Base-by-base conservation (phyloP, 2,797 vertebrate species). In the Sardinella longiceps region DNA sequence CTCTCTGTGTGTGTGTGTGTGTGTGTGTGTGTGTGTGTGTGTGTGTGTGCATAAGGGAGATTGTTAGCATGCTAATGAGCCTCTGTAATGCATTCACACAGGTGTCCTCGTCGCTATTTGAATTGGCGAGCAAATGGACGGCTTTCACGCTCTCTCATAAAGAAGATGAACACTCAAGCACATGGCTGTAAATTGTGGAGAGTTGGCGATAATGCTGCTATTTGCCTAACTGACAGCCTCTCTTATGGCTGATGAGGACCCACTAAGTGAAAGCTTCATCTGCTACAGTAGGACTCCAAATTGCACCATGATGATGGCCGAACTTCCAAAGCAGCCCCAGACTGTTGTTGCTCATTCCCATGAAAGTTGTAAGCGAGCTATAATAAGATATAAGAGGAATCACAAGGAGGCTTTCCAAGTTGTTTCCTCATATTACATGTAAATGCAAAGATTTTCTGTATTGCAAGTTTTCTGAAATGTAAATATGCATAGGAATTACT, bases 11-110 rank as follows among this genome's bases (percentile, higher is more conserved):
- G 53, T 56, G 56, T 60, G 56, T 60, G 56, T 53, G 51, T 53
- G 51, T 20, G 18, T 14, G 2, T 66, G 60, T 30, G 60, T 14
- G 60, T 28, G 63, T 15, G 63, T 66, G 60, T 30, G 1, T 66
- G 60, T 30, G 60, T 30, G 60, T 28, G 30, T 5, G 28, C 14
- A 30, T 12, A 5, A 5, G 63, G 4, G 28, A 70, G 28, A 30
- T 12, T 70, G 63, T 70, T 70, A 43, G 37, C 70, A 77, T 77
- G 37, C 70, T 77, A 77, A 77, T 77, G 70, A 77, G 70, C 33
- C 33, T 43, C 33, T 23, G 70, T 77, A 43, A 77, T 77, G 70
- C 33, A 77, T 77, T 70, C 63, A 70, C 70, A 77, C 70, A 77
- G 33, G 70, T 77, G 70, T 77, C 15, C 37, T 14, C 33, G 30